Conservation (phyloP, 2,888 invertebrate species). For the Teleiodes luculella region DNA sequence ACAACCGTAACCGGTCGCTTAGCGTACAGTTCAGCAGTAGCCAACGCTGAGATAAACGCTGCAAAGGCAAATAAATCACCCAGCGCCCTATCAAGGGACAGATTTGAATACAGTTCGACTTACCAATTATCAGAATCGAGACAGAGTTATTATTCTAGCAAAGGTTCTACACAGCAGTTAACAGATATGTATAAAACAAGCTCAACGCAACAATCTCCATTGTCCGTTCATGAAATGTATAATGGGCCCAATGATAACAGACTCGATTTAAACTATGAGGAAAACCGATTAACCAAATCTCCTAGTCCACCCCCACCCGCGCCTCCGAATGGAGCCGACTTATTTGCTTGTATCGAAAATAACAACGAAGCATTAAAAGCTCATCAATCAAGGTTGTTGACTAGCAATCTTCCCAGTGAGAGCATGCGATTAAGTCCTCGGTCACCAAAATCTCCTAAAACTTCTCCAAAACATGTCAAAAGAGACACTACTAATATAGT, state of each 20-base stretch:
- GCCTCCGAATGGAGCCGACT: slow-evolving; percentile 81
- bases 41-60: slow-evolving; percentile 80
- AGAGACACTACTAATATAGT: slow-evolving; percentile 81
- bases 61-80: slow-evolving; percentile 74
- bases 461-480: slow-evolving; percentile 83
- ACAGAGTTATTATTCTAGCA: slow-evolving; percentile 59
- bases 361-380: slow-evolving; percentile 45
- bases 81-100: slow-evolving; percentile 75
- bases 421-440: slow-evolving; percentile 81
- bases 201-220: slow-evolving; percentile 80
- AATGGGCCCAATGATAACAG: slow-evolving; percentile 73
- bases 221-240: slow-evolving; percentile 81
- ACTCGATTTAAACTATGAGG: slow-evolving; percentile 70
- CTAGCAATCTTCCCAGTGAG: slow-evolving; percentile 52
- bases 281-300: slow-evolving; percentile 70
- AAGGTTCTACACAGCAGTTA: slow-evolving; percentile 59
- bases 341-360: slow-evolving; percentile 68
- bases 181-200: slow-evolving; percentile 73
- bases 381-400: slow-evolving; percentile 55
- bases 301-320: slow-evolving; percentile 91
- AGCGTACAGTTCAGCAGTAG: slow-evolving; percentile 82
- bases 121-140: slow-evolving; percentile 67
- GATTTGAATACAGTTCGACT: slow-evolving; percentile 78
- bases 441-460: slow-evolving; percentile 85
- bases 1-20: slow-evolving; percentile 82